A percentile compares a stretch with the other conserved stretches of the same genome.
These are phyloP conservation scores for Venustoraphidia nigricollis DNA, from an alignment of 2,888 invertebrate genomes.

Conservation along the genomic window DNA sequence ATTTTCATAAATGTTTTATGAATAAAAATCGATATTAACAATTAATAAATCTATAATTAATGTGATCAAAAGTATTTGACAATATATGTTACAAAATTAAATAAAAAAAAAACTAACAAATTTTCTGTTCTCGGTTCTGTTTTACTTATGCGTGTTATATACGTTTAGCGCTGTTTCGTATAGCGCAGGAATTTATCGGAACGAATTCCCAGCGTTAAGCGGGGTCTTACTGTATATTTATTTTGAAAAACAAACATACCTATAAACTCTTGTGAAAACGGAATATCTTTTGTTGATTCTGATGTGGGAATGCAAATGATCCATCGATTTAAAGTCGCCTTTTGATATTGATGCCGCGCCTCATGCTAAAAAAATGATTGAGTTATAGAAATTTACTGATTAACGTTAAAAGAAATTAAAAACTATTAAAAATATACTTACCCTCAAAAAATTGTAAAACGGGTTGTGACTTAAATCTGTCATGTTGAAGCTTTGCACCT, in stretches of 20 bases:
- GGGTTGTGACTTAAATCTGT: background rate
- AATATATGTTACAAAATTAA: too few relatives aligned
- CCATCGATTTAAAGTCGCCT: background rate
- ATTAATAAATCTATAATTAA: too few relatives aligned
- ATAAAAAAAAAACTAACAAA: too few relatives aligned
- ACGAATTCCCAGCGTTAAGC: too few relatives aligned
- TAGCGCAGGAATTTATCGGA: too few relatives aligned
- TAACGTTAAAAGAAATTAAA: background rate
- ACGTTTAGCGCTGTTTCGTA: too few relatives aligned
- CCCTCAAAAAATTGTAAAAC: background rate
- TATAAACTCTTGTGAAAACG: background rate
- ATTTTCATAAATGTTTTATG: too few relatives aligned
- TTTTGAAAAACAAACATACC: background rate
- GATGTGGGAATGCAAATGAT: background rate
- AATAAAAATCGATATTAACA: too few relatives aligned
- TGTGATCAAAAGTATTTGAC: too few relatives aligned
- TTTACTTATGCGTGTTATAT: too few relatives aligned
- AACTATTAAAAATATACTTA: background rate
- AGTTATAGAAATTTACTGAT: background rate
- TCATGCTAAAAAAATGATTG: background rate
- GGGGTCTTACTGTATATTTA: background rate
- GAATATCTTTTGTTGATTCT: background rate
- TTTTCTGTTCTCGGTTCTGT: too few relatives aligned
- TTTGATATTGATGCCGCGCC: background rate
- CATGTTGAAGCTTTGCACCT: conserved; percentile 7